Evolutionary conservation across 2,113 vertebrate genomes (phyloP), one percentile per base, ranked within the genome.

Genomic region (Heliornis fulica): DNA sequence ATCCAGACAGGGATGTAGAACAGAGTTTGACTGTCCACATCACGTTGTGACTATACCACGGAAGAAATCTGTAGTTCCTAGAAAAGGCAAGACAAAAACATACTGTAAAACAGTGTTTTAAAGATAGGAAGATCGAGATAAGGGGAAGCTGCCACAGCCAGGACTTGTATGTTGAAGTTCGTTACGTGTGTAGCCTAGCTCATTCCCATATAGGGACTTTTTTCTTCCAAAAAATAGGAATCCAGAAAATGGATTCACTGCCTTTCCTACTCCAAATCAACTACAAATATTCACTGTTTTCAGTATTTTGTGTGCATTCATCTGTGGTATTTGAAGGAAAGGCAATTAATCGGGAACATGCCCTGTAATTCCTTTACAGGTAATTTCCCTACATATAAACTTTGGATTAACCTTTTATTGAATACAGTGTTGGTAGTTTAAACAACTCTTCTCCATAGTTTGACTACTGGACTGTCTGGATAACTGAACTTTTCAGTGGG

Each of bases 321-420:
- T 66, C 71, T 87, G 68, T 64, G 48, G 46, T 75, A 69, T 78
- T 89, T 77, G 72, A 94, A 83, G 80, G 59, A 66, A 72, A 66
- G 56, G 38, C 45, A 83, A 1, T 89, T 89, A 87, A 57, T 34
- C 26, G 81, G 72, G 38, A 46, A 41, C 18, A 36, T 66, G 59
- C 31, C 79, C 34, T 85, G 28, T 71, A 79, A 90, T 68, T 71
- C 59, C 61, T 91, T 72, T 78, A 76, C 76, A 90, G 63, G 21
- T 43, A 69, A 74, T 72, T 68, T 23, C 36, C 31, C 17, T 36
- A 41, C 28, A 69, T 51, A 79, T 78, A 90, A 57, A 60, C 11
- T 71, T 60, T 57, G 17, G 57, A 61, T 88, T 87, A 79, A 54
- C 36, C 21, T 93, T 91, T 87, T 90, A 48, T 51, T 57, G 36